These are phyloP conservation scores for Lemur catta DNA, from an alignment of 2,797 vertebrate genomes.

Conservation along the genomic window DNA sequence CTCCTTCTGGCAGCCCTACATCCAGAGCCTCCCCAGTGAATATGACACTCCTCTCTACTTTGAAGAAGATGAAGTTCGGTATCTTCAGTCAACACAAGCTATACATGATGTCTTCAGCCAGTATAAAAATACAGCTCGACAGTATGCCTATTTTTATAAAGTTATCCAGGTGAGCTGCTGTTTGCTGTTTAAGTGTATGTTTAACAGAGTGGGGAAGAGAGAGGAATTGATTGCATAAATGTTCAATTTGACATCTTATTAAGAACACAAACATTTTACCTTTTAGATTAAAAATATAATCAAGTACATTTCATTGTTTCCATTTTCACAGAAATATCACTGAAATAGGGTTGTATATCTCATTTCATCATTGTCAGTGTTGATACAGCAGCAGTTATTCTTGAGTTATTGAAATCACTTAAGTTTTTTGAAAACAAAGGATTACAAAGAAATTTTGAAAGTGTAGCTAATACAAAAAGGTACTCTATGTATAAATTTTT, in stretches of 20 bases:
- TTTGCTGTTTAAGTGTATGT: rapidly evolving
- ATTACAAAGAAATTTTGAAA: not conserved
- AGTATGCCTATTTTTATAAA: conserved; percentile 99
- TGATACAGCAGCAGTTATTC: not conserved
- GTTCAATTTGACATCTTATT: not conserved
- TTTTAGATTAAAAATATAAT: not conserved
- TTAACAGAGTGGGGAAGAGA: not conserved
- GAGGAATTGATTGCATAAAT: not conserved
- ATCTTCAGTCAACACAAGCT: conserved; percentile 95
- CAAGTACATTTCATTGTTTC: not conserved
- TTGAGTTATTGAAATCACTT: not conserved
- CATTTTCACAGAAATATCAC: not conserved
- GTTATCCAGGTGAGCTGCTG: conserved; percentile 91
- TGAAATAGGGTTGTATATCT: not conserved
- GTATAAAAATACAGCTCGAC: conserved; percentile 97
- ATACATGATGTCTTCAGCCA: conserved; percentile 96
- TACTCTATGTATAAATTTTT: not conserved
- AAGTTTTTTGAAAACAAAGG: not conserved
- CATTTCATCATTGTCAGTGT: not conserved
- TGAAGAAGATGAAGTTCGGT: conserved; percentile 94
- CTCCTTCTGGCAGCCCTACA: conserved; percentile 96
- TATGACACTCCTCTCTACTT: conserved; percentile 97
- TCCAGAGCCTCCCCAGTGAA: conserved; percentile 93
- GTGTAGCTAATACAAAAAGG: not conserved
- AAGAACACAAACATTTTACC: not conserved